Conservation (phyloP, 2,797 vertebrate species). For the Anguilla pacifica region DNA sequence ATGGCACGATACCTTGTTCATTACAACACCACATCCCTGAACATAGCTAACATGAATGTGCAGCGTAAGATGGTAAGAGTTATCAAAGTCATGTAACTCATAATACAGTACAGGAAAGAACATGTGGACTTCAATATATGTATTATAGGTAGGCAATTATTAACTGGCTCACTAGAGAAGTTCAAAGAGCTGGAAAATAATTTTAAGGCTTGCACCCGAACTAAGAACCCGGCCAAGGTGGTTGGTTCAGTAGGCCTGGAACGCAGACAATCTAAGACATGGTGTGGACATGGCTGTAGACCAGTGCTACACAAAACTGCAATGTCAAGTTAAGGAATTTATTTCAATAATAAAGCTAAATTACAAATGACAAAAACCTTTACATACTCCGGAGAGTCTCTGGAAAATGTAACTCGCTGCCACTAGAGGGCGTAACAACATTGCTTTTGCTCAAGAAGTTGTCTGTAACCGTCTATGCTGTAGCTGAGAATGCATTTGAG, state of each 20-base stretch:
- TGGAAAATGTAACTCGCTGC: conserved; percentile 27
- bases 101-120: neutral
- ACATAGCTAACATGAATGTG: neutral
- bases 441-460: conserved; percentile 45
- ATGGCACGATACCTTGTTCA: neutral
- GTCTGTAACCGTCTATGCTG: neutral
- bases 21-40: neutral
- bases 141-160: neutral
- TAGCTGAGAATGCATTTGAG: neutral
- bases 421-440: conserved; percentile 73
- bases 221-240: neutral
- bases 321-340: neutral
- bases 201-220: neutral
- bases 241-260: neutral
- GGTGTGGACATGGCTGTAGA: neutral
- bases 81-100: neutral
- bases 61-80: neutral
- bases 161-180: neutral
- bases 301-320: neutral
- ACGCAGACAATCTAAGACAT: neutral
- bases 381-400: neutral
- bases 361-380: neutral
- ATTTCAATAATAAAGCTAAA: neutral
- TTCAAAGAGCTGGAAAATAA: neutral
- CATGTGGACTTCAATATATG: neutral